A percentile compares a stretch with the other conserved stretches of the same genome.
phyloP scores from a whole-genome alignment of 2,888 invertebrate genomes.

The Ichneumoninae sp. region DNA sequence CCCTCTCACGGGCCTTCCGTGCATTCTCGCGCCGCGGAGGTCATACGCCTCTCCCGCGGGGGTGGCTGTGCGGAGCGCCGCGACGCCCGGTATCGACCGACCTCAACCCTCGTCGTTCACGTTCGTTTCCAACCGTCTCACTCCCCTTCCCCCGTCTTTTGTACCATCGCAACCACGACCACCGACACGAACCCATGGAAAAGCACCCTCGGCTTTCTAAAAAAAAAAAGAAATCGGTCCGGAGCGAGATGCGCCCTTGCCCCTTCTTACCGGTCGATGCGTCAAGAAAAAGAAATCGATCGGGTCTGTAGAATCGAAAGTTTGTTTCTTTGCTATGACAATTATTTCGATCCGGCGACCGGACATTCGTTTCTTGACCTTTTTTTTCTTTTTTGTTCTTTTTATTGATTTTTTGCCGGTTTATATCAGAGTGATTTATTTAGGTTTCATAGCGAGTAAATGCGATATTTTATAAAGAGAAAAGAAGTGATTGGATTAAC shows the following conservation, averaged over 20 bases:
- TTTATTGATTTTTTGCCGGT: too few species aligned
- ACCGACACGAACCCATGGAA: slow-evolving; percentile 40
- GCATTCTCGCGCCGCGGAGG: slow-evolving; percentile 64
- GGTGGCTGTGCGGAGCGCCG: slow-evolving; percentile 53
- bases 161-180: slow-evolving; percentile 53
- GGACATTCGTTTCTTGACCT: slow-evolving; percentile 15
- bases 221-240: background rate
- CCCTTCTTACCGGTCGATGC: too few species aligned
- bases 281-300: too few species aligned
- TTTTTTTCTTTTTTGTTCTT: background rate
- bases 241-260: too few species aligned
- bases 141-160: slow-evolving; percentile 55
- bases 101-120: slow-evolving; percentile 65
- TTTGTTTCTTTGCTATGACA: slow-evolving; percentile 71
- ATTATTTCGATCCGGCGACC: slow-evolving; percentile 65
- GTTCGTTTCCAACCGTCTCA: slow-evolving; percentile 62
- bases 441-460: too few species aligned
- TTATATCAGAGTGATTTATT: too few species aligned
- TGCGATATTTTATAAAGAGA: too few species aligned
- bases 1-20: slow-evolving; percentile 49
- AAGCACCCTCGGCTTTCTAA: slow-evolving; percentile 4
- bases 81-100: slow-evolving; percentile 72
- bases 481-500: too few species aligned
- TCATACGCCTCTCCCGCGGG: slow-evolving; percentile 69
- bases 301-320: background rate